These are phyloP conservation scores for Yponomeuta plumbellus DNA, from an alignment of 2,888 invertebrate genomes.

Conservation along the genomic window DNA sequence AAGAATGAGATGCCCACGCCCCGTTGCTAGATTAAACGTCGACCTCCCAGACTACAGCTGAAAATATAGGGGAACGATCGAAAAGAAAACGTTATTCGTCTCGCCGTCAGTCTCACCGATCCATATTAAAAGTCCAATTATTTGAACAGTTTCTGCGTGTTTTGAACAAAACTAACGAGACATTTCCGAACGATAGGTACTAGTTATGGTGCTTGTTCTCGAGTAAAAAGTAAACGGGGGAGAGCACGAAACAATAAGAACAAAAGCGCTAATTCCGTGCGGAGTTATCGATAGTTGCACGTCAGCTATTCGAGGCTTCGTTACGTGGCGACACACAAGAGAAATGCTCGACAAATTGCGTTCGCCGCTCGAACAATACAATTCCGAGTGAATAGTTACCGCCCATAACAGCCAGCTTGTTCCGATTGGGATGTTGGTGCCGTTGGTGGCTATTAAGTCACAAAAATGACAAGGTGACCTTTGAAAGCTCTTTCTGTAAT, in stretches of 20 bases:
- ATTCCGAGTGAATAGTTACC: constrained; percentile 48
- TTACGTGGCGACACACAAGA: constrained; percentile 48
- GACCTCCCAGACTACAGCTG: constrained; percentile 38
- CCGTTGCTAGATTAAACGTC: constrained; percentile 49
- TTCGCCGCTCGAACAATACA: constrained; percentile 41
- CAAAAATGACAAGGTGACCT: not conserved
- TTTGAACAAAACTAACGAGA: constrained; percentile 46
- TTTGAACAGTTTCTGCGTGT: constrained; percentile 31
- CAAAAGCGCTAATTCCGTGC: constrained; percentile 57
- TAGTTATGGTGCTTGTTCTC: constrained; percentile 32
- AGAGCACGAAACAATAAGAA: constrained; percentile 37
- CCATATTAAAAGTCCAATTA: not conserved
- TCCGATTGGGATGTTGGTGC: not conserved
- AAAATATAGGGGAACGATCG: constrained; percentile 14
- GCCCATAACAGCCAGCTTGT: not conserved
- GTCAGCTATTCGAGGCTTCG: constrained; percentile 60
- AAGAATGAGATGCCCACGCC: constrained; percentile 46
- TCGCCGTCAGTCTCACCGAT: constrained; percentile 9
- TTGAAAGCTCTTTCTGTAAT: not conserved
- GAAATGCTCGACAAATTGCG: constrained; percentile 67
- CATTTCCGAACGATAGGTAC: constrained; percentile 35
- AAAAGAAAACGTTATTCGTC: not conserved
- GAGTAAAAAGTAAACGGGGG: constrained; percentile 15
- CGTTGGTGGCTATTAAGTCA: not conserved
- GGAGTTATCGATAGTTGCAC: constrained; percentile 56